phyloP scores from a whole-genome alignment of 2,888 invertebrate genomes.

The Fragum whitleyi region DNA sequence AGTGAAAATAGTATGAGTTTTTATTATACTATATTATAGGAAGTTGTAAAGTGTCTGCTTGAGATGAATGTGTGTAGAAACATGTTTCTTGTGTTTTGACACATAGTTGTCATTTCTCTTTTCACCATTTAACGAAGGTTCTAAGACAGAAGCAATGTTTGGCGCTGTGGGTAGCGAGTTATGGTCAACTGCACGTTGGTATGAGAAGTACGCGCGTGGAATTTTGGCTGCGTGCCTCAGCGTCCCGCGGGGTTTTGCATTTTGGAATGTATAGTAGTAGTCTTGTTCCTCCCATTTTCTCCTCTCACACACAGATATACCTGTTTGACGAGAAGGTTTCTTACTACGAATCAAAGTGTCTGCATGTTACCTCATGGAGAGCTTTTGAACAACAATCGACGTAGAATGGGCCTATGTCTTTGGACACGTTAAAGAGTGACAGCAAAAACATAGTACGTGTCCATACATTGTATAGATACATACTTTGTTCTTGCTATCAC shows the following conservation, averaged over 20 bases:
- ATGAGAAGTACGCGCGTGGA: slow-evolving; percentile 12
- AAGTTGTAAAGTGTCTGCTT: neutral
- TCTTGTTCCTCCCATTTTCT: neutral
- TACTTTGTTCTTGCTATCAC: too few species aligned
- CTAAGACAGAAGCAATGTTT: neutral
- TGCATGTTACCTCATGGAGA: neutral
- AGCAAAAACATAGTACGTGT: too few species aligned
- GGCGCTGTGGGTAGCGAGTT: slow-evolving; percentile 21
- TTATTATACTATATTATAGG: too few species aligned
- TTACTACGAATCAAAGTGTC: neutral
- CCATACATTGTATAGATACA: too few species aligned
- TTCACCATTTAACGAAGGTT: slow-evolving; percentile 15
- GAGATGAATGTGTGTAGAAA: slow-evolving; percentile 35
- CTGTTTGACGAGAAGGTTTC: neutral
- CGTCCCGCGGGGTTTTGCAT: slow-evolving; percentile 23
- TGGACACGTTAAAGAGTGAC: too few species aligned
- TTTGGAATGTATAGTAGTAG: neutral
- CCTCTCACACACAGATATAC: neutral
- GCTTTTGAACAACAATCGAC: too few species aligned
- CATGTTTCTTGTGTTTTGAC: slow-evolving; percentile 50
- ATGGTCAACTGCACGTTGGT: slow-evolving; percentile 40
- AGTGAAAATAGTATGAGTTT: too few species aligned
- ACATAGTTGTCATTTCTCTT: slow-evolving; percentile 53
- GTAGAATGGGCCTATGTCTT: too few species aligned
- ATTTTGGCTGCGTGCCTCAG: slow-evolving; percentile 12